Evolutionary conservation across 1,140 invertebrate genomes (phyloP).

Genomic region (Trachymyrmex septentrionalis): DNA sequence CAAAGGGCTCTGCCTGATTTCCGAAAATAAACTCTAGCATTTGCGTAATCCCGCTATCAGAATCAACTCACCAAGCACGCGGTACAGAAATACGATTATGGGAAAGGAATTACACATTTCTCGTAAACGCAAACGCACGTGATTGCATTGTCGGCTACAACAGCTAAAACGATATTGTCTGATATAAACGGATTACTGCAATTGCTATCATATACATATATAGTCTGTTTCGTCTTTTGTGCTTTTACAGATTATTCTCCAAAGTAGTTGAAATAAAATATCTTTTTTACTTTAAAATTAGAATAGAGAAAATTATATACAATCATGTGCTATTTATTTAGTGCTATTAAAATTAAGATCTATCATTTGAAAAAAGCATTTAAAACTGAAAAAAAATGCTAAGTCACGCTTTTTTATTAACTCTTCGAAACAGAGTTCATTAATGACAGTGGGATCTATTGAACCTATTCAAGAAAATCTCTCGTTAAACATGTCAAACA

Average conservation of each 20-base stretch:
- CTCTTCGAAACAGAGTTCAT: too few species aligned
- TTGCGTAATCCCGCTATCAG: constrained; percentile 65
- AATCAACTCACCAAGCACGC: not conserved
- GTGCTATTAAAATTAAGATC: too few species aligned
- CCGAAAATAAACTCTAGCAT: constrained; percentile 63
- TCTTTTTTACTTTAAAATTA: not conserved
- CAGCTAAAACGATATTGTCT: not conserved
- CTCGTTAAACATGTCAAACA: too few species aligned
- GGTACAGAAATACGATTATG: not conserved
- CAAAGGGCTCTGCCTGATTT: constrained; percentile 14
- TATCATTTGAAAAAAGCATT: too few species aligned
- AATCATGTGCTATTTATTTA: not conserved
- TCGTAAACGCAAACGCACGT: not conserved
- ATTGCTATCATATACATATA: not conserved
- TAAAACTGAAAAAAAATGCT: too few species aligned
- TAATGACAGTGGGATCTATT: too few species aligned
- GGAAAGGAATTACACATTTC: constrained; percentile 5
- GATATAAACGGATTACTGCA: constrained; percentile 7
- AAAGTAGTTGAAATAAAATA: not conserved
- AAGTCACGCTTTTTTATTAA: not conserved
- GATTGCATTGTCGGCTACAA: constrained; percentile 1
- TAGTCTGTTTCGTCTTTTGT: not conserved
- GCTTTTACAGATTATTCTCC: not conserved
- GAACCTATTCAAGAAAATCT: too few species aligned
- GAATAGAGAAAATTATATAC: not conserved